These are phyloP conservation scores for Rhamnusium bicolor DNA, from an alignment of 2,888 invertebrate genomes.

Conservation along the genomic window DNA sequence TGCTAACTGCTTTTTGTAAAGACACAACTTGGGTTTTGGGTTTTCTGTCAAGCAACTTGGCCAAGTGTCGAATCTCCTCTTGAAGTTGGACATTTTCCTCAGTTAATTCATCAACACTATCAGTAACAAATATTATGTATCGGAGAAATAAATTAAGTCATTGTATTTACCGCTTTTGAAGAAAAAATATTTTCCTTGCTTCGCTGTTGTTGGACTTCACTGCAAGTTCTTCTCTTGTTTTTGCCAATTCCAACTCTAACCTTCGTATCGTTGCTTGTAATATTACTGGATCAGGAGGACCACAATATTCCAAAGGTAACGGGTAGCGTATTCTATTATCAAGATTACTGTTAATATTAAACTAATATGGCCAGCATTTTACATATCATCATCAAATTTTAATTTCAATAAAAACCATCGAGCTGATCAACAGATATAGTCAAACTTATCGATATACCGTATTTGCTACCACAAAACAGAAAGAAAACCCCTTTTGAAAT, in stretches of 20 bases:
- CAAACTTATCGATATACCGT: too few relatives aligned
- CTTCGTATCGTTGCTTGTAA: conserved; percentile 72
- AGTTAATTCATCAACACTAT: conserved; percentile 64
- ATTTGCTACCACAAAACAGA: too few relatives aligned
- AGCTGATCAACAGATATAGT: too few relatives aligned
- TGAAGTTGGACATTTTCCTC: conserved; percentile 63
- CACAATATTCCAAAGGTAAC: conserved; percentile 73
- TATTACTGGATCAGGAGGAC: conserved; percentile 72
- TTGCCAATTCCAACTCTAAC: conserved; percentile 71
- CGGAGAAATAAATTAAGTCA: neutral
- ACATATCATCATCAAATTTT: too few relatives aligned
- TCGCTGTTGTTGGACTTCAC: conserved; percentile 53
- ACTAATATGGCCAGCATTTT: too few relatives aligned
- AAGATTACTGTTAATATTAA: too few relatives aligned
- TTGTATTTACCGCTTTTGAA: conserved; percentile 61
- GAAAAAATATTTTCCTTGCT: conserved; percentile 55
- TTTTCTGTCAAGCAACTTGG: conserved; percentile 53
- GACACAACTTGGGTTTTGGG: conserved; percentile 55
- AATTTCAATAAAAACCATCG: too few relatives aligned
- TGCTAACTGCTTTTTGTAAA: conserved; percentile 68
- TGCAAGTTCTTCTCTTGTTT: conserved; percentile 62
- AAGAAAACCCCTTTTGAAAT: too few relatives aligned
- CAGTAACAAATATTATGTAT: conserved; percentile 3
- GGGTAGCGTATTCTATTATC: conserved; percentile 73
- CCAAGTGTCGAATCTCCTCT: conserved; percentile 60